phyloP scores from a whole-genome alignment of 2,113 vertebrate species.

The Coryphaenoides rupestris region DNA sequence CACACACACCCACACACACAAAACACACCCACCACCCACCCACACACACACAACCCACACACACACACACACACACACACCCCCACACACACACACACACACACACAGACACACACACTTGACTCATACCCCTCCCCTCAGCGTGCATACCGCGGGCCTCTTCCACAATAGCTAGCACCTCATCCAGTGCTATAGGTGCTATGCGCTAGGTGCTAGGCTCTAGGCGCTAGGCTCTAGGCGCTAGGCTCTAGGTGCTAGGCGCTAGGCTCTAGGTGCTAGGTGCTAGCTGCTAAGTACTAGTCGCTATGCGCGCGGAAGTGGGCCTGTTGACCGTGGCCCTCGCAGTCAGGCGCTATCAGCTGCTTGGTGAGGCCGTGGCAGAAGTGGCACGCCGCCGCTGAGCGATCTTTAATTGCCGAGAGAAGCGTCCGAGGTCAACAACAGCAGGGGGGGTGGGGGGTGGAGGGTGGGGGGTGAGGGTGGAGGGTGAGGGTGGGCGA shows the following conservation, averaged over 20 bases:
- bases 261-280: constrained; percentile 31
- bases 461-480: too few relatives aligned
- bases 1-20: too few relatives aligned
- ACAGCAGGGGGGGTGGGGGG: background rate
- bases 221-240: too few relatives aligned
- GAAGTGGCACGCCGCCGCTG: constrained; percentile 55
- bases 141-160: constrained; percentile 11
- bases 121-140: too few relatives aligned
- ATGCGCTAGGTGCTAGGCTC: constrained; percentile 46
- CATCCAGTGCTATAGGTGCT: constrained; percentile 38
- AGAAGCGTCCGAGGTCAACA: constrained; percentile 56
- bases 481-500: too few relatives aligned
- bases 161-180: too few relatives aligned
- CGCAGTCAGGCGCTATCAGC: constrained; percentile 54
- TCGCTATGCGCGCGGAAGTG: constrained; percentile 6
- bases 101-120: too few relatives aligned
- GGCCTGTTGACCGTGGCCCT: constrained; percentile 22
- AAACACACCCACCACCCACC: too few relatives aligned
- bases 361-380: constrained; percentile 59
- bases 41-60: too few relatives aligned
- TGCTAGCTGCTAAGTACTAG: constrained; percentile 46
- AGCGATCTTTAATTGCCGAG: constrained; percentile 63
- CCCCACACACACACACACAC: too few relatives aligned
- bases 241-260: constrained; percentile 46
- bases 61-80: too few relatives aligned